Evolutionary conservation across 2,888 invertebrate genomes (phyloP).

Genomic region (Entomobrya multifasciata): DNA sequence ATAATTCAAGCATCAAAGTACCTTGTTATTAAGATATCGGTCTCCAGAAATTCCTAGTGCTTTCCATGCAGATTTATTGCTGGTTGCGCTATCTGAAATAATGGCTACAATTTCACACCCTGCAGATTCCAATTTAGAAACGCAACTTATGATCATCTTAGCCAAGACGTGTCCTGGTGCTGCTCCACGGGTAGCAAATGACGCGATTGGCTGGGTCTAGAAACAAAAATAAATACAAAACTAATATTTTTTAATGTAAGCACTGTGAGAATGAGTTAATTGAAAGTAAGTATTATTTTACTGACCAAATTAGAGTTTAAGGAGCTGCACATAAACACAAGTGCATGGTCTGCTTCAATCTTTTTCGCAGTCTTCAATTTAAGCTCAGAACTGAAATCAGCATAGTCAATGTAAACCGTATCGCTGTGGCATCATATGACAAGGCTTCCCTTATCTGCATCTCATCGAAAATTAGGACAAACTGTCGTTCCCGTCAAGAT

Average conservation of each 20-base stretch:
- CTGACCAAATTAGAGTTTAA: too few species aligned
- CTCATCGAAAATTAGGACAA: constrained; percentile 28
- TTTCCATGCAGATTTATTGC: constrained; percentile 51
- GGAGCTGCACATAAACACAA: too few species aligned
- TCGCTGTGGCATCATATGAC: not conserved
- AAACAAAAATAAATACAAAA: too few species aligned
- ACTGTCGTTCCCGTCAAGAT: not conserved
- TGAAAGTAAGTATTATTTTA: too few species aligned
- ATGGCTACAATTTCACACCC: constrained; percentile 26
- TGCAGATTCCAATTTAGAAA: constrained; percentile 34
- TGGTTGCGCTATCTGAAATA: constrained; percentile 40
- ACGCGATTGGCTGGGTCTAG: constrained; percentile 63
- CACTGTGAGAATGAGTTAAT: too few species aligned
- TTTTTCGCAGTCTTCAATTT: too few species aligned
- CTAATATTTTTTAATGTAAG: too few species aligned
- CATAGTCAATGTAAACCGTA: constrained; percentile 23
- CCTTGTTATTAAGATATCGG: not conserved
- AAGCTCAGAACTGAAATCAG: too few species aligned
- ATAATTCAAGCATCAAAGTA: too few species aligned
- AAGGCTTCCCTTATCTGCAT: constrained; percentile 39
- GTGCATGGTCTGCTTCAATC: too few species aligned
- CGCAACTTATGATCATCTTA: constrained; percentile 36
- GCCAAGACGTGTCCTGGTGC: constrained; percentile 54
- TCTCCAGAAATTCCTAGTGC: constrained; percentile 5
- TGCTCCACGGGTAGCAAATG: constrained; percentile 60